Percentiles rank a stretch among this genome's conserved stretches.
phyloP scores from a whole-genome alignment of 2,888 invertebrate species.

The Abrostola tripartita region DNA sequence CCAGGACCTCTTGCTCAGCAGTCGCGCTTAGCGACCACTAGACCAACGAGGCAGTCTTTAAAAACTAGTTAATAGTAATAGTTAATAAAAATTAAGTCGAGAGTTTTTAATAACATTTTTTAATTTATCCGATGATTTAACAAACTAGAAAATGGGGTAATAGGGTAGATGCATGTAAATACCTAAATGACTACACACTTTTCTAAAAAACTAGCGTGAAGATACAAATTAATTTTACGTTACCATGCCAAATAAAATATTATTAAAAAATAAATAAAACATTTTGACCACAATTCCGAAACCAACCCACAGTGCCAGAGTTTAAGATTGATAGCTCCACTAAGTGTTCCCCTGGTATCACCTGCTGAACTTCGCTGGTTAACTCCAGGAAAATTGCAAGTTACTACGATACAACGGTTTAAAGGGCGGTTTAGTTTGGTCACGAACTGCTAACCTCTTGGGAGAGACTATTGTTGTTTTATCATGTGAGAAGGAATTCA shows the following conservation, averaged over 20 bases:
- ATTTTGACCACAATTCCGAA: slow-evolving; percentile 4
- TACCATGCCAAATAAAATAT: neutral
- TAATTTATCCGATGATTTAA: no score
- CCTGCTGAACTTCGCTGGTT: slow-evolving; percentile 64
- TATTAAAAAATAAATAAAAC: neutral
- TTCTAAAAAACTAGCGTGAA: no score
- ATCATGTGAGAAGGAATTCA: slow-evolving; percentile 1
- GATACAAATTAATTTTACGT: no score
- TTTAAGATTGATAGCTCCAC: slow-evolving; percentile 69
- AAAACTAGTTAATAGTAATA: no score
- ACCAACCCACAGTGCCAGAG: slow-evolving; percentile 58
- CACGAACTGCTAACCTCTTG: slow-evolving; percentile 12
- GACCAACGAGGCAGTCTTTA: no score
- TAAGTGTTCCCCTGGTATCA: slow-evolving; percentile 70
- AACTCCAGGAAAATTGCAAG: slow-evolving; percentile 61
- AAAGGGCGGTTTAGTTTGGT: slow-evolving; percentile 29
- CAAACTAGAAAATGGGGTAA: no score
- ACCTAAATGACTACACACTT: no score
- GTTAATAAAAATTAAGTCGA: no score
- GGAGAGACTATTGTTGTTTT: slow-evolving; percentile 9
- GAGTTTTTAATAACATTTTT: no score
- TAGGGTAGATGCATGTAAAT: no score
- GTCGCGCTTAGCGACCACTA: no score
- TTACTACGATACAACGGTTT: slow-evolving; percentile 34
- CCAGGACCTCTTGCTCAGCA: no score